Percentiles rank a stretch among this genome's conserved stretches.
phyloP scores from a whole-genome alignment of 2,113 vertebrate genomes.

The Oreochromis aureus region DNA sequence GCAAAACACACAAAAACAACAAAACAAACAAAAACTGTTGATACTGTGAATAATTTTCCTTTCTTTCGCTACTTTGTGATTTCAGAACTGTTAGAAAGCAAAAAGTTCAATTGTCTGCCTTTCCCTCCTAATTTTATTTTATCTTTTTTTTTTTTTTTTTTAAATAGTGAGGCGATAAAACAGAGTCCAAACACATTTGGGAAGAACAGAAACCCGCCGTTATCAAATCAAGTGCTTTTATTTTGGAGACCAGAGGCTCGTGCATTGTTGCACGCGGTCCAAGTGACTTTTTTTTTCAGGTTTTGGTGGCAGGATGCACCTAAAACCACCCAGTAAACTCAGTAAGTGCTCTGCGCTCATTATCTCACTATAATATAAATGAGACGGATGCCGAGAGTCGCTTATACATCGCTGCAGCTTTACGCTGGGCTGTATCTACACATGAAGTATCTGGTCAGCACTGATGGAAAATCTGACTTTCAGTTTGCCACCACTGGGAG shows the following conservation, averaged over 20 bases:
- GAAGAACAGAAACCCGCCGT: not conserved
- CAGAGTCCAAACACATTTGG: not conserved
- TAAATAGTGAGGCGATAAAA: not conserved
- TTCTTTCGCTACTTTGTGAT: not conserved
- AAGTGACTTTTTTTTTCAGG: not conserved
- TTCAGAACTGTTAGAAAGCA: not conserved
- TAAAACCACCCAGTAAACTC: constrained; percentile 9
- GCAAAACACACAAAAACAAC: not conserved
- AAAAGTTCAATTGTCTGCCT: fast-evolving
- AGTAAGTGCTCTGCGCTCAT: not conserved
- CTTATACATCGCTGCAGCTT: not conserved
- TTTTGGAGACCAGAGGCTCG: not conserved
- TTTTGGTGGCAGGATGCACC: not conserved
- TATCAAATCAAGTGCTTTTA: constrained; percentile 3
- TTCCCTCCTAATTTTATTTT: fast-evolving
- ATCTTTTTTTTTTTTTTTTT: not conserved
- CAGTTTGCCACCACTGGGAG: not conserved
- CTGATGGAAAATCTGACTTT: not conserved
- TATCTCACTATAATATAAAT: not conserved
- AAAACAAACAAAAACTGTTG: not conserved
- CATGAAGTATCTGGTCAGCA: not conserved
- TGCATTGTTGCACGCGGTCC: not conserved
- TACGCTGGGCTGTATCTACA: not conserved
- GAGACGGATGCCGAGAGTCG: not conserved
- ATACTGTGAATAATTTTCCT: not conserved